Conservation (phyloP, 2,113 vertebrate genomes). For the Otus sunia region DNA sequence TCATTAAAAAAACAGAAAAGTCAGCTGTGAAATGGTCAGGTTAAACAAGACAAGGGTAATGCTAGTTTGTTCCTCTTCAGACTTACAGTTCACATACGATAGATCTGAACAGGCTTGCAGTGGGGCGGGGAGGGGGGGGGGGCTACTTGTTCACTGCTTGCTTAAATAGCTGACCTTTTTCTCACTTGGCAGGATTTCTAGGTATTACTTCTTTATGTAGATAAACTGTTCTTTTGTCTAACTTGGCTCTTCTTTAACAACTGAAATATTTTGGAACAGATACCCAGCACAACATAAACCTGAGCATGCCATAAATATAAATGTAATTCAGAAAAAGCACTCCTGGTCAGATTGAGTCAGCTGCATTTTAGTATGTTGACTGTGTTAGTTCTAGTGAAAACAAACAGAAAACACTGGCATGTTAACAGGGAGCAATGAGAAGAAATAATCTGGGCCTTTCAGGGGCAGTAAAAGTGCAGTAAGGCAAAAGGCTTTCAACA, state of each 20-base stretch:
- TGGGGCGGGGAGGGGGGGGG: too few species aligned
- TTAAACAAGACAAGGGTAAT: background rate
- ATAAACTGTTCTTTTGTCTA: constrained; percentile 27
- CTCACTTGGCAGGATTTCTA: constrained; percentile 16
- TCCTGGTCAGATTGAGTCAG: background rate
- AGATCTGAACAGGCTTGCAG: background rate
- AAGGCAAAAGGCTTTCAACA: background rate
- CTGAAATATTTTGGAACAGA: constrained; percentile 1
- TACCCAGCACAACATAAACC: background rate
- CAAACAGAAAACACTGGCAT: background rate
- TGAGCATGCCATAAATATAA: background rate
- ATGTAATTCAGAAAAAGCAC: background rate
- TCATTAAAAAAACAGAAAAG: background rate
- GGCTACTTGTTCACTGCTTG: background rate
- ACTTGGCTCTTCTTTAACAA: constrained; percentile 2
- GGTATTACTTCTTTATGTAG: background rate
- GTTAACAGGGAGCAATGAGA: background rate
- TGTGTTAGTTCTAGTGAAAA: background rate
- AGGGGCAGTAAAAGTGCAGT: background rate
- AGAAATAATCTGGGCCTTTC: background rate
- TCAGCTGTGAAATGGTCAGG: background rate
- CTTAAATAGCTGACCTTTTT: constrained; percentile 13
- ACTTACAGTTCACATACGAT: background rate
- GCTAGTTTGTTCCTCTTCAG: background rate
- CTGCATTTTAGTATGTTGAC: background rate